These are phyloP conservation scores for Prietella phreatophila DNA, from an alignment of 2,113 vertebrate species.

Conservation along the genomic window DNA sequence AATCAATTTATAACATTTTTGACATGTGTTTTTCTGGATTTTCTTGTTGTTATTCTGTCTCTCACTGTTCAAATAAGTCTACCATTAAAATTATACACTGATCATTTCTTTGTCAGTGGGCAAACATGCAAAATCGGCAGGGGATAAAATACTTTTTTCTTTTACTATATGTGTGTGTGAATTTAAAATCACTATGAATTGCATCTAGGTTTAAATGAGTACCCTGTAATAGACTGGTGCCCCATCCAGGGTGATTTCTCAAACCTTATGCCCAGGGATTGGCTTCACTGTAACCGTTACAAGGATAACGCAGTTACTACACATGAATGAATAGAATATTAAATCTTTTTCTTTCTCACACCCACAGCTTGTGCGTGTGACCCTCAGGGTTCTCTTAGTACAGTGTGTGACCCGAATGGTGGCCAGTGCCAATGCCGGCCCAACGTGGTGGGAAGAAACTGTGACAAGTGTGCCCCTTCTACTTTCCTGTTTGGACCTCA, in stretches of 20 bases:
- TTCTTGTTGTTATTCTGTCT: too few relatives aligned
- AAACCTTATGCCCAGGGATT: not conserved
- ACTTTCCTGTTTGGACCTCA: conserved; percentile 91
- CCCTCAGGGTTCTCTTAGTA: conserved; percentile 91
- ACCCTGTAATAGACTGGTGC: not conserved
- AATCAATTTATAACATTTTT: too few relatives aligned
- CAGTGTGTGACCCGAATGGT: conserved; percentile 85
- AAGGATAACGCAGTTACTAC: not conserved
- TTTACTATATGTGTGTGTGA: too few relatives aligned
- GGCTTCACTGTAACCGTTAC: not conserved
- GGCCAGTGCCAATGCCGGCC: conserved; percentile 92
- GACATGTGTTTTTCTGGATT: too few relatives aligned
- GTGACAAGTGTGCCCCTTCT: conserved; percentile 82
- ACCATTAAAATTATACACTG: too few relatives aligned
- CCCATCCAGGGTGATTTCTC: not conserved
- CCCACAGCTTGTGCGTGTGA: conserved; percentile 88
- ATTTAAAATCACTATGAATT: too few relatives aligned
- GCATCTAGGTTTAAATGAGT: not conserved
- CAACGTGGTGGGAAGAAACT: conserved; percentile 86
- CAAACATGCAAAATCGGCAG: too few relatives aligned
- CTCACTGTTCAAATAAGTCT: too few relatives aligned
- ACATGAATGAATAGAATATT: not conserved
- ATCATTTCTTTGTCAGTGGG: too few relatives aligned
- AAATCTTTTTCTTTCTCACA: conserved; percentile 39
- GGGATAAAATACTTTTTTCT: too few relatives aligned